These are phyloP conservation scores for Drosophila infuscata DNA, from an alignment of 2,888 invertebrate genomes.

Conservation along the genomic window DNA sequence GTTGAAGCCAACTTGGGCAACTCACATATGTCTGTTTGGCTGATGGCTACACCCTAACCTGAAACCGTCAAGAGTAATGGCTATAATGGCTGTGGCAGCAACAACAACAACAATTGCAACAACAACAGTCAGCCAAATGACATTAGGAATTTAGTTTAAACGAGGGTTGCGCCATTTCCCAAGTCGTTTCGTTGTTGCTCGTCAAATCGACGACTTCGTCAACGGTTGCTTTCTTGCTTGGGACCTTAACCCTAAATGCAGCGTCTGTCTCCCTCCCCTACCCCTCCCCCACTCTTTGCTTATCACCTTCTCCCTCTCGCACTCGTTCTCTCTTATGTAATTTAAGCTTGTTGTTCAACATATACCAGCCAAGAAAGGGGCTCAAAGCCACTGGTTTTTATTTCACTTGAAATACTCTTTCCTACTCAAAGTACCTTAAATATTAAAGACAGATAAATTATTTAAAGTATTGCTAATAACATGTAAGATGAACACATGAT, in stretches of 20 bases:
- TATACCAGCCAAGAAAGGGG: slow-evolving; percentile 55
- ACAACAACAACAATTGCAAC: slow-evolving; percentile 32
- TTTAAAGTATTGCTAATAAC: neutral
- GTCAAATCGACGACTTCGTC: slow-evolving; percentile 34
- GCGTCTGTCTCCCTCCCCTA: slow-evolving; percentile 13
- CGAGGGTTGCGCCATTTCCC: slow-evolving; percentile 70
- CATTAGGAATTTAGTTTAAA: slow-evolving; percentile 73
- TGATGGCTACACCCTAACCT: slow-evolving; percentile 27
- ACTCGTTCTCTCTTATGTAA: slow-evolving; percentile 43
- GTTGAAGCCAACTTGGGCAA: slow-evolving; percentile 41
- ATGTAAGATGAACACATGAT: too few species aligned
- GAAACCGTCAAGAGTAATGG: slow-evolving; percentile 47
- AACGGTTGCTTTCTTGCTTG: slow-evolving; percentile 28
- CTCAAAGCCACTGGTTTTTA: slow-evolving; percentile 45
- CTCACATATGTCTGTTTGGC: slow-evolving; percentile 50
- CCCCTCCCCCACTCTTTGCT: too few species aligned
- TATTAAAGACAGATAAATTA: neutral
- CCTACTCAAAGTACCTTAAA: neutral
- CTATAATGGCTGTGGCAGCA: slow-evolving; percentile 15
- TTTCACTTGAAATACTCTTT: slow-evolving; percentile 44
- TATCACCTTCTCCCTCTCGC: slow-evolving; percentile 3
- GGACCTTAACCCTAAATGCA: slow-evolving; percentile 65
- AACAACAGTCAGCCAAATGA: slow-evolving; percentile 54
- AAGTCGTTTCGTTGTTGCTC: slow-evolving; percentile 27
- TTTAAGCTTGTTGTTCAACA: slow-evolving; percentile 71